Evolutionary conservation across 2,113 vertebrate genomes (phyloP).

Genomic region (Tympanuchus pallidicinctus): DNA sequence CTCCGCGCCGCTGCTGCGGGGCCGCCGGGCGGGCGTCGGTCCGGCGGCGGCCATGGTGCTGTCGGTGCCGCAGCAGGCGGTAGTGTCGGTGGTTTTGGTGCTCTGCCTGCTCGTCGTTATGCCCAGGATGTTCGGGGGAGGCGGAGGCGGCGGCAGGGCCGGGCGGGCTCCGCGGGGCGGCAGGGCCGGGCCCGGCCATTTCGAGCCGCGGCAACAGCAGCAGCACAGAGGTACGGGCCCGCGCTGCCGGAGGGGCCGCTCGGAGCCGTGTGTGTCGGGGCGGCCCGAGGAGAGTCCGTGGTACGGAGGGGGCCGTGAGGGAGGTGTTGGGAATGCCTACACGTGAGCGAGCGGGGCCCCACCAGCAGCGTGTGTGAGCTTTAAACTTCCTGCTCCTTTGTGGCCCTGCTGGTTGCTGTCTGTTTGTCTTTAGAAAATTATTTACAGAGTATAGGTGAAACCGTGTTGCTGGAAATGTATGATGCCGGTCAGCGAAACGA

Average conservation of each 20-base stretch:
- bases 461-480: background rate
- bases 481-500: rapidly evolving
- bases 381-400: background rate
- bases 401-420: rapidly evolving
- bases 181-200: background rate
- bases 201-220: slow-evolving; percentile 58
- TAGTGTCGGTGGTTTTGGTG: slow-evolving; percentile 71
- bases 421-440: background rate
- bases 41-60: slow-evolving; percentile 61
- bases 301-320: rapidly evolving
- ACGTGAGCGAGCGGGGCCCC: background rate
- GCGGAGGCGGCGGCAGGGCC: slow-evolving; percentile 13
- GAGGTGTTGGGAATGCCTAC: background rate
- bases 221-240: slow-evolving; percentile 73
- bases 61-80: slow-evolving; percentile 76
- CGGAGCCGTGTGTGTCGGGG: background rate
- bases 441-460: rapidly evolving
- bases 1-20: too few relatives aligned
- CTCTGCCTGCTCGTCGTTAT: slow-evolving; percentile 78
- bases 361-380: background rate
- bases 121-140: slow-evolving; percentile 78
- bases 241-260: background rate
- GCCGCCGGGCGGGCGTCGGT: background rate
- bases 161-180: slow-evolving; percentile 39
- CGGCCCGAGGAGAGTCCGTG: too few relatives aligned